A percentile compares a stretch with the other conserved stretches of the same genome.
phyloP scores from a whole-genome alignment of 2,113 vertebrate species.

The Tichodroma muraria region DNA sequence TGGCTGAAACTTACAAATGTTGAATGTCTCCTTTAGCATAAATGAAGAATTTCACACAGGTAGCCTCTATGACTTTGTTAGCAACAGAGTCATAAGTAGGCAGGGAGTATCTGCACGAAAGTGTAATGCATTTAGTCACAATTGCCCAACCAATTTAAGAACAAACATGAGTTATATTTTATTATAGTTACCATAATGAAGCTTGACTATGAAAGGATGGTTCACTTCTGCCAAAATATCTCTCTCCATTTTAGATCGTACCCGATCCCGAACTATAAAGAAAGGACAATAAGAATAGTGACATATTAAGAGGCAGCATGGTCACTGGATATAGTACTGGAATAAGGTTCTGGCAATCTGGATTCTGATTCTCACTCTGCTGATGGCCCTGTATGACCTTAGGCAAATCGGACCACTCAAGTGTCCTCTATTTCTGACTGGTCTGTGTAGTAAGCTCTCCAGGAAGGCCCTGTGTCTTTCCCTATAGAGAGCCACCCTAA shows the following conservation, averaged over 20 bases:
- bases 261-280: conserved; percentile 85
- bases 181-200: conserved; percentile 85
- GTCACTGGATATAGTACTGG: not conserved
- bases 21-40: not conserved
- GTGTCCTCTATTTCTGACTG: not conserved
- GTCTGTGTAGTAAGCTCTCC: not conserved
- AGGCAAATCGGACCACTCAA: not conserved
- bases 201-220: conserved; percentile 96
- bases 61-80: not conserved
- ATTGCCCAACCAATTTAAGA: not conserved
- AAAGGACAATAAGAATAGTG: not conserved
- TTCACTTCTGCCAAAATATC: conserved; percentile 96
- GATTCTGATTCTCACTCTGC: not conserved
- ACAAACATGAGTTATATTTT: not conserved
- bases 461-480: not conserved
- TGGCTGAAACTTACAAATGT: not conserved
- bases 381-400: not conserved
- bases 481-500: not conserved
- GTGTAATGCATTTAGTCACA: not conserved
- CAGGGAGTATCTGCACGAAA: not conserved
- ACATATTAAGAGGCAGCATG: not conserved
- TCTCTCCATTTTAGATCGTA: conserved; percentile 95
- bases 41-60: not conserved
- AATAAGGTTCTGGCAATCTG: not conserved
- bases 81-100: not conserved